A percentile compares a stretch with the other conserved stretches of the same genome.
Conservation (phyloP, 2,888 invertebrate genomes). For the Amiota mariae region DNA sequence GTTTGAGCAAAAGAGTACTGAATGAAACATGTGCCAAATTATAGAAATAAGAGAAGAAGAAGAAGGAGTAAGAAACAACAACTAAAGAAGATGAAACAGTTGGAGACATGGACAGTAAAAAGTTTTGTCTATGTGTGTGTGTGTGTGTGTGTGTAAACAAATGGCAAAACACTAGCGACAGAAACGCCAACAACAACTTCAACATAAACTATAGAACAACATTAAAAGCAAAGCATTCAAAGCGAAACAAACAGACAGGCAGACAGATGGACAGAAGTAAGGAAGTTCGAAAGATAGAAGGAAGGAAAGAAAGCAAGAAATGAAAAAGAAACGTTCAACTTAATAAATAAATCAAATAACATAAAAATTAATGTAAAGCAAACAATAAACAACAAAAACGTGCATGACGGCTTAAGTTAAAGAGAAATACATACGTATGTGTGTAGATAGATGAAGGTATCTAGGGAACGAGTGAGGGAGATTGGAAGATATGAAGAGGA, state of each 20-base stretch:
- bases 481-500: neutral
- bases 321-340: constrained; percentile 26
- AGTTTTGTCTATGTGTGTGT: neutral
- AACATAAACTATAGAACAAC: neutral
- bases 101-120: neutral
- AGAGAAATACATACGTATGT: neutral
- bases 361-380: constrained; percentile 49
- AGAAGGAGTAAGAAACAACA: constrained; percentile 34
- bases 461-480: neutral
- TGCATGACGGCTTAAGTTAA: neutral
- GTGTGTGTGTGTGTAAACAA: constrained; percentile 10
- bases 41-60: constrained; percentile 1
- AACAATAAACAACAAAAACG: constrained; percentile 31
- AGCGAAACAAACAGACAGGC: too few species aligned
- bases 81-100: constrained; percentile 30
- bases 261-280: neutral
- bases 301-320: neutral
- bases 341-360: constrained; percentile 59
- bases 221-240: too few species aligned
- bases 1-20: constrained; percentile 43
- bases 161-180: constrained; percentile 10
- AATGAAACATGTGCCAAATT: too few species aligned
- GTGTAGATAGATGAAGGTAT: neutral
- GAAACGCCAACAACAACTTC: constrained; percentile 4
- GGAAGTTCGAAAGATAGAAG: too few species aligned